phyloP scores from a whole-genome alignment of 1,140 invertebrate genomes.

The Calliopsis andreniformis region DNA sequence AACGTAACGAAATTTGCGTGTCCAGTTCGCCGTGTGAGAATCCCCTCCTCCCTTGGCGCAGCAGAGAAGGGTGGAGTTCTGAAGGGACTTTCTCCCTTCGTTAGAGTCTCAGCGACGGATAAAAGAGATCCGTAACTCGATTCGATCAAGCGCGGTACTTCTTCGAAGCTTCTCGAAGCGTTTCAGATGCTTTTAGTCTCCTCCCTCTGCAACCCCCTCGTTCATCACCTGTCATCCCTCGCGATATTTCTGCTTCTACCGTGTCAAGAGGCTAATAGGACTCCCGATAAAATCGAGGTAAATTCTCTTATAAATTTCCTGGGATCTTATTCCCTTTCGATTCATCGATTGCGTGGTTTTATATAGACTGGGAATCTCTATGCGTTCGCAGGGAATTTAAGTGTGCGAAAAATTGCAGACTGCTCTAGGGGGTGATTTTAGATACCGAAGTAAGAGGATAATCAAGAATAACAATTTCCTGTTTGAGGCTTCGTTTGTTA shows the following conservation, averaged over 20 bases:
- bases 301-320: too few relatives aligned
- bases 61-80: background rate
- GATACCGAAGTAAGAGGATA: too few relatives aligned
- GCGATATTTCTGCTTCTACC: background rate
- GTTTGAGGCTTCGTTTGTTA: too few relatives aligned
- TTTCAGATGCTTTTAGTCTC: constrained; percentile 61
- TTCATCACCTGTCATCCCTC: constrained; percentile 25
- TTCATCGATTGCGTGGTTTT: too few relatives aligned
- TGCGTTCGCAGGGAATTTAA: too few relatives aligned
- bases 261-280: background rate
- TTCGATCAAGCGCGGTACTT: constrained; percentile 54
- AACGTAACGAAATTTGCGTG: background rate
- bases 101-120: constrained; percentile 12
- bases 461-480: too few relatives aligned
- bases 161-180: constrained; percentile 32
- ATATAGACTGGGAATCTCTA: too few relatives aligned
- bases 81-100: constrained; percentile 29
- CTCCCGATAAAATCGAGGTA: too few relatives aligned
- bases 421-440: too few relatives aligned
- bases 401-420: too few relatives aligned
- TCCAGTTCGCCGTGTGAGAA: background rate
- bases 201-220: background rate
- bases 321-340: too few relatives aligned
- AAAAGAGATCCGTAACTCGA: constrained; percentile 56
- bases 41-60: too few relatives aligned